Conservation (phyloP, 53 echinoderm and acorn worm species). For the Henricia sp. region DNA sequence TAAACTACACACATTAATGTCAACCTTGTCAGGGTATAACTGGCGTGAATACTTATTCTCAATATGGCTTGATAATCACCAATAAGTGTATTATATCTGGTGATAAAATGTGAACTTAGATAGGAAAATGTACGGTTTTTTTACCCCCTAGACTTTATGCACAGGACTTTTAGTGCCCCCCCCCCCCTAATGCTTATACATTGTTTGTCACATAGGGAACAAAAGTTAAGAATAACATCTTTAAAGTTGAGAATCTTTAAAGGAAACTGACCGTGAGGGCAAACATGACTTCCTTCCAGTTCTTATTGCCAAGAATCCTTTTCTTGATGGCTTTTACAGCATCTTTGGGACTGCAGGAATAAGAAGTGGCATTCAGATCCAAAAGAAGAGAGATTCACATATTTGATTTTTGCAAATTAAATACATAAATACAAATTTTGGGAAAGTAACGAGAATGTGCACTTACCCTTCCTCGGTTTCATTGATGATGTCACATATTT, state of each 20-base stretch:
- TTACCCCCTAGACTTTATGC: no score
- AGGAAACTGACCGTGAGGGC: constrained; percentile 84
- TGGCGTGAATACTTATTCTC: no score
- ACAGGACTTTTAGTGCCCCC: no score
- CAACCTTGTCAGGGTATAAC: no score
- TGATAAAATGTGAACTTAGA: no score
- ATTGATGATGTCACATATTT: constrained; percentile 98
- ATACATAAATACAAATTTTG: background rate
- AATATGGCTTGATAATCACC: no score
- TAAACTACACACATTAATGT: no score
- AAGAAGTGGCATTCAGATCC: background rate
- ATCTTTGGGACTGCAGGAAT: constrained; percentile 88
- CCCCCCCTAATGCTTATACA: no score
- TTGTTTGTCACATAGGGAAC: background rate
- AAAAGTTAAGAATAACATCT: background rate
- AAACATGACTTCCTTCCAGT: constrained; percentile 99
- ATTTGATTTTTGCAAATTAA: background rate
- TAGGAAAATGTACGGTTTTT: no score
- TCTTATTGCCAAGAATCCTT: constrained; percentile 91
- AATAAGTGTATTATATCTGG: no score
- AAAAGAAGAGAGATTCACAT: background rate
- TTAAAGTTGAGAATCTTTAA: background rate
- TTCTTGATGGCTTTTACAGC: constrained; percentile 97
- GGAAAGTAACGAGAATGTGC: background rate
- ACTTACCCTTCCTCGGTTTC: constrained; percentile 99